phyloP scores from a whole-genome alignment of 92 coral and sea anemone species.

The Galaxea fascicularis region DNA sequence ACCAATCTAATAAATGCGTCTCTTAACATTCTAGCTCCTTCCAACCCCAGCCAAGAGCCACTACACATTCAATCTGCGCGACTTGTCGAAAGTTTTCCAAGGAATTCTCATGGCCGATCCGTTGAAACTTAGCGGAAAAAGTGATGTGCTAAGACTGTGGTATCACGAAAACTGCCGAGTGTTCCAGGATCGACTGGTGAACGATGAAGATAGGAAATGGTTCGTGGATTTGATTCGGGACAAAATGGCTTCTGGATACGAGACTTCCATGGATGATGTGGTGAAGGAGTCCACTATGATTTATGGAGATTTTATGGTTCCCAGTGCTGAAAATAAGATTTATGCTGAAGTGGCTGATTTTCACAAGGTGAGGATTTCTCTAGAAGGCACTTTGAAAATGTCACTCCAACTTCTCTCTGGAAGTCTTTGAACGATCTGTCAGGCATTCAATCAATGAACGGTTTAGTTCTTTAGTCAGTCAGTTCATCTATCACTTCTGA shows the following conservation, averaged over 20 bases:
- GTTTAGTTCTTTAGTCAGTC: background rate
- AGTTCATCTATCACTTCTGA: background rate
- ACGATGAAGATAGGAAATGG: slow-evolving; percentile 95
- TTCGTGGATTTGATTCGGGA: slow-evolving; percentile 88
- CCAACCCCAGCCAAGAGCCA: slow-evolving; percentile 99
- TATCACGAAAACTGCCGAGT: slow-evolving; percentile 98
- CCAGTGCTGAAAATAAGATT: slow-evolving; percentile 87
- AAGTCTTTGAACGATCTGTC: background rate
- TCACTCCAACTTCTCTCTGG: background rate
- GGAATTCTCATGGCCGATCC: slow-evolving; percentile 96
- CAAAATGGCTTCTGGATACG: slow-evolving; percentile 84
- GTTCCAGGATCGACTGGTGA: slow-evolving; percentile 97
- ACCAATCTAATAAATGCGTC: background rate
- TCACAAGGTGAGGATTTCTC: slow-evolving; percentile 68
- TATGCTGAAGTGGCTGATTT: slow-evolving; percentile 89
- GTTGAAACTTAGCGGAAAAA: slow-evolving; percentile 77
- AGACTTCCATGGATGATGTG: slow-evolving; percentile 83
- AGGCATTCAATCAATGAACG: background rate
- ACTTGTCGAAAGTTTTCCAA: slow-evolving; percentile 97
- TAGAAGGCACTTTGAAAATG: background rate
- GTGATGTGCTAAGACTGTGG: slow-evolving; percentile 91
- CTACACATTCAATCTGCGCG: slow-evolving; percentile 99
- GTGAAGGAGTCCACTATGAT: slow-evolving; percentile 92
- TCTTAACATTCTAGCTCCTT: slow-evolving; percentile 66
- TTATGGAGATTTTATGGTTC: slow-evolving; percentile 97